These are phyloP conservation scores for Hoplodrina ambigua DNA, from an alignment of 2,888 invertebrate genomes.

Conservation along the genomic window DNA sequence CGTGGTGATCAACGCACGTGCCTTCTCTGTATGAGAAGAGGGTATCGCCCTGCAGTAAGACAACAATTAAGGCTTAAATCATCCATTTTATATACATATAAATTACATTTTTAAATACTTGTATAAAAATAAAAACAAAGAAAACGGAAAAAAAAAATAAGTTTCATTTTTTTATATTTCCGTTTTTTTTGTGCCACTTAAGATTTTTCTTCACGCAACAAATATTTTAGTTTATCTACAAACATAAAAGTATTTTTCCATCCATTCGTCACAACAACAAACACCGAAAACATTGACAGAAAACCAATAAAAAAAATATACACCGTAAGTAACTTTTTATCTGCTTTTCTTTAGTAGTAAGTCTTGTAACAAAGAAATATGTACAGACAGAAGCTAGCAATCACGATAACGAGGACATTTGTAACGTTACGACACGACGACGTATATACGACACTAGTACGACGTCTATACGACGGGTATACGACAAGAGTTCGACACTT, in stretches of 20 bases:
- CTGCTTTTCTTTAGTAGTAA: constrained; percentile 52
- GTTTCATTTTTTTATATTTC: too few relatives aligned
- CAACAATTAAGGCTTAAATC: too few relatives aligned
- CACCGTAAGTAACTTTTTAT: constrained; percentile 55
- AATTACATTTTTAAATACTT: too few relatives aligned
- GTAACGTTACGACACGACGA: constrained; percentile 58
- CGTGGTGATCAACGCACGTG: too few relatives aligned
- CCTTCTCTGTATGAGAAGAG: too few relatives aligned
- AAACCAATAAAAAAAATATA: constrained; percentile 43
- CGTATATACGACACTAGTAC: constrained; percentile 48
- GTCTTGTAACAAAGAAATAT: constrained; percentile 58
- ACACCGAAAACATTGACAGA: constrained; percentile 32
- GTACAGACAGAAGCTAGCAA: constrained; percentile 58
- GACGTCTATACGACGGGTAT: constrained; percentile 26
- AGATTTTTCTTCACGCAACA: not conserved
- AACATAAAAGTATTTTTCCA: not conserved
- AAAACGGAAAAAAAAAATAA: not conserved
- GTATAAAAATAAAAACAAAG: too few relatives aligned
- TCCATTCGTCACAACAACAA: constrained; percentile 32
- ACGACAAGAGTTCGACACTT: constrained; percentile 48
- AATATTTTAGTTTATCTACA: not conserved
- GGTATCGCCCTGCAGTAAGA: too few relatives aligned
- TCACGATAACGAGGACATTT: constrained; percentile 61
- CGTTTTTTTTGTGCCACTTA: too few relatives aligned
- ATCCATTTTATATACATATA: too few relatives aligned